A percentile compares a stretch with the other conserved stretches of the same genome.
These are phyloP conservation scores for Homarus americanus DNA, from an alignment of 1,140 invertebrate species.

Conservation along the genomic window DNA sequence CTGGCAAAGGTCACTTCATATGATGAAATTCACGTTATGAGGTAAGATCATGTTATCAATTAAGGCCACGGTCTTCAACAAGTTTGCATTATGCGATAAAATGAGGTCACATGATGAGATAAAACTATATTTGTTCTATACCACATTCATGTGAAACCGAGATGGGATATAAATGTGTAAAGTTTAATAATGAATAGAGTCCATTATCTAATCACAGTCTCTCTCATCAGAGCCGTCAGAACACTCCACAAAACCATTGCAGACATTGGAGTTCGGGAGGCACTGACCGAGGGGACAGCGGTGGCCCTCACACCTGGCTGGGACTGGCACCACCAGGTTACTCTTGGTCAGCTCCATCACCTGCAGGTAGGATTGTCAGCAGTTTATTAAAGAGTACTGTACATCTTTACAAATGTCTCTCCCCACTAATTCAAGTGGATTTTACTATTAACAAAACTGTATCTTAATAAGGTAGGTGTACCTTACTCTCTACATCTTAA, in stretches of 20 bases:
- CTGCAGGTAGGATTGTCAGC: constrained; percentile 20
- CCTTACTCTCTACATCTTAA: no score
- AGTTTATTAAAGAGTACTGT: no score
- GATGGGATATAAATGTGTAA: background rate
- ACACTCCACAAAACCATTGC: constrained; percentile 87
- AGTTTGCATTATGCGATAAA: background rate
- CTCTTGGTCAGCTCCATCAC: constrained; percentile 66
- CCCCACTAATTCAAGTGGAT: no score
- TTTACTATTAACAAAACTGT: no score
- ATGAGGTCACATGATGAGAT: background rate
- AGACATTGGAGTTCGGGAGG: constrained; percentile 83
- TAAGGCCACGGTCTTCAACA: background rate
- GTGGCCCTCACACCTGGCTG: constrained; percentile 44
- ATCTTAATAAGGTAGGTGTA: no score
- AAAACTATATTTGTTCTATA: background rate
- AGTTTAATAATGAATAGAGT: background rate
- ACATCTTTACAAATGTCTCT: no score
- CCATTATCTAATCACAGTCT: constrained; percentile 79
- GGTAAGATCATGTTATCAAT: background rate
- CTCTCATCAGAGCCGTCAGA: constrained; percentile 87
- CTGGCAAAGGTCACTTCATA: background rate
- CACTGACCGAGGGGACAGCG: constrained; percentile 80
- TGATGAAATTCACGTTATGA: background rate
- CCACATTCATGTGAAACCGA: background rate
- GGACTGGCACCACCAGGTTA: constrained; percentile 58